A percentile compares a stretch with the other conserved stretches of the same genome.
These are phyloP conservation scores for Andrena dorsata DNA, from an alignment of 2,888 invertebrate species.

Conservation along the genomic window DNA sequence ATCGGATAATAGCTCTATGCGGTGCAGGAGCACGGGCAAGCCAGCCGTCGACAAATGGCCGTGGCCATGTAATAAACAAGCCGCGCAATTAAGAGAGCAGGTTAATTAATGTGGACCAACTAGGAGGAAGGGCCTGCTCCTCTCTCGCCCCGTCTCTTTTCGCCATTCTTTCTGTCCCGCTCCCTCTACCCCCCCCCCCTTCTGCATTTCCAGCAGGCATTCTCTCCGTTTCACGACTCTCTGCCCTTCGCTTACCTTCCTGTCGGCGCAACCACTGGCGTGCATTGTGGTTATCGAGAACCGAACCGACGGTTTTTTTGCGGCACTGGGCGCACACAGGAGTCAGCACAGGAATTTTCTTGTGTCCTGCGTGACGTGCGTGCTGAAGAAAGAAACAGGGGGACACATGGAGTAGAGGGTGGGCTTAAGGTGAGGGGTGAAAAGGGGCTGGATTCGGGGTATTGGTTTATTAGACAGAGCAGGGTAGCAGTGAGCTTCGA, in stretches of 20 bases:
- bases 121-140: slow-evolving; percentile 66
- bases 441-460: background rate
- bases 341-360: slow-evolving; percentile 67
- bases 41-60: slow-evolving; percentile 77
- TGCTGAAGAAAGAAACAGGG: slow-evolving; percentile 26
- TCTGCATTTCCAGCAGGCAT: slow-evolving; percentile 52
- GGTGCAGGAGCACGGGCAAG: slow-evolving; percentile 64
- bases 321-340: slow-evolving; percentile 48
- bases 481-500: no score
- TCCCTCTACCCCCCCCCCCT: slow-evolving; percentile 27
- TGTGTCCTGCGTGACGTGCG: slow-evolving; percentile 62
- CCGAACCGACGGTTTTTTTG: slow-evolving; percentile 70
- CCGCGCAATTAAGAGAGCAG: slow-evolving; percentile 80
- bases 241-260: slow-evolving; percentile 32
- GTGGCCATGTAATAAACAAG: slow-evolving; percentile 79
- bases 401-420: background rate
- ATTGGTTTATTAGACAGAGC: no score
- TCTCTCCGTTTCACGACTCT: slow-evolving; percentile 37
- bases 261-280: slow-evolving; percentile 66
- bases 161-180: slow-evolving; percentile 21
- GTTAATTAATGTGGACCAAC: slow-evolving; percentile 80
- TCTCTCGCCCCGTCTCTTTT: slow-evolving; percentile 16
- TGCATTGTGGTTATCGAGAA: slow-evolving; percentile 74
- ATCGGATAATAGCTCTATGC: slow-evolving; percentile 73
- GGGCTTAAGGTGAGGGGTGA: background rate